Percentiles rank a stretch among this genome's conserved stretches.
Conservation (phyloP, 1,140 invertebrate species). For the Platyscapa corneri region DNA sequence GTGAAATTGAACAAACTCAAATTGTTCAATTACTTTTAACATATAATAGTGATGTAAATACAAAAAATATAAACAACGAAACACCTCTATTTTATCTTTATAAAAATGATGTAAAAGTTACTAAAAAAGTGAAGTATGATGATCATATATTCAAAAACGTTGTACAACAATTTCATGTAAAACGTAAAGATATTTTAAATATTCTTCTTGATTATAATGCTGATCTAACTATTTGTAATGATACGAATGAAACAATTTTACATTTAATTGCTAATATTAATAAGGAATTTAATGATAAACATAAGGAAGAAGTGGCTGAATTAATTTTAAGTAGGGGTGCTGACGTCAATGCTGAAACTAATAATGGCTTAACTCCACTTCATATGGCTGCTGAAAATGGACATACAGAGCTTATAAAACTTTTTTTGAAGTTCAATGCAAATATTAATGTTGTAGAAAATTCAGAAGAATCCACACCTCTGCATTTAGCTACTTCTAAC, state of each 20-base stretch:
- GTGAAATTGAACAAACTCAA: slow-evolving; percentile 29
- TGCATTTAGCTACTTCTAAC: slow-evolving; percentile 36
- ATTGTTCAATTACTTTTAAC: slow-evolving; percentile 35
- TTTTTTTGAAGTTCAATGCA: slow-evolving; percentile 35
- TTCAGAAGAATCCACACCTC: slow-evolving; percentile 17
- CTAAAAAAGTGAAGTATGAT: background rate
- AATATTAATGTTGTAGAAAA: slow-evolving; percentile 34
- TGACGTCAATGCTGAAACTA: slow-evolving; percentile 19
- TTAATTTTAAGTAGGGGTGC: slow-evolving; percentile 28
- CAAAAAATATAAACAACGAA: slow-evolving; percentile 15
- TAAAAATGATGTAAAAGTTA: background rate
- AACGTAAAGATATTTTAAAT: slow-evolving; percentile 38
- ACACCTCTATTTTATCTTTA: slow-evolving; percentile 40
- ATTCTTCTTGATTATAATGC: slow-evolving; percentile 25
- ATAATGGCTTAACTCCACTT: slow-evolving; percentile 29
- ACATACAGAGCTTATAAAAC: background rate
- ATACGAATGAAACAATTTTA: slow-evolving; percentile 13
- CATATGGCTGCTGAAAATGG: slow-evolving; percentile 43
- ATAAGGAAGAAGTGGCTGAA: slow-evolving; percentile 36
- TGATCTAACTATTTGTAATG: slow-evolving; percentile 19
- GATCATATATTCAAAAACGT: slow-evolving; percentile 17
- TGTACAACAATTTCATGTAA: slow-evolving; percentile 14
- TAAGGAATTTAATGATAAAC: slow-evolving; percentile 5
- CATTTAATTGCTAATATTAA: slow-evolving; percentile 33
- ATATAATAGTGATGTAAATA: slow-evolving; percentile 39